A percentile compares a stretch with the other conserved stretches of the same genome.
Evolutionary conservation across 2,113 vertebrate genomes (phyloP).

Genomic region (Dendropsophus ebraccatus): DNA sequence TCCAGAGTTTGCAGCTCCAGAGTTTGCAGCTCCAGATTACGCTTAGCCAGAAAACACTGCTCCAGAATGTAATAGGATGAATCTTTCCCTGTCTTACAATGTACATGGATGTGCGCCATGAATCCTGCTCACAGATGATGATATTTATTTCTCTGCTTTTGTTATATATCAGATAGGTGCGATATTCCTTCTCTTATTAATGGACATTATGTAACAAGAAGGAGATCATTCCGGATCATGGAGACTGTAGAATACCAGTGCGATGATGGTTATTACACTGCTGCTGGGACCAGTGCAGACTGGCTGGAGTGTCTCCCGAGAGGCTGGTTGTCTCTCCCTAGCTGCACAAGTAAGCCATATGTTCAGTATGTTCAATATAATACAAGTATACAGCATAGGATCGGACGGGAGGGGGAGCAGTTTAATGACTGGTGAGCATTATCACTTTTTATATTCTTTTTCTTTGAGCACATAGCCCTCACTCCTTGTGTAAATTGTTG

Average conservation of each 20-base stretch:
- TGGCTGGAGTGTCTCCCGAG: conserved; percentile 54
- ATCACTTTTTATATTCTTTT: no score
- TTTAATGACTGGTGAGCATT: no score
- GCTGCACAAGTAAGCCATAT: conserved; percentile 70
- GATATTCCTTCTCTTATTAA: conserved; percentile 64
- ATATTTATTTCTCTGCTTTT: conserved; percentile 3
- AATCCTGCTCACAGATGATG: no score
- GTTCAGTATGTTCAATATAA: background rate
- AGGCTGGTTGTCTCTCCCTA: conserved; percentile 69
- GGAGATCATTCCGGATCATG: conserved; percentile 55
- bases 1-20: no score
- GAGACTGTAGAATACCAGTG: conserved; percentile 66
- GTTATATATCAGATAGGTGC: conserved; percentile 66
- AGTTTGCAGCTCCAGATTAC: no score
- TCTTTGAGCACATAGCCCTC: no score
- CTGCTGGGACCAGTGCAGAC: conserved; percentile 59
- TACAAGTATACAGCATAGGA: background rate
- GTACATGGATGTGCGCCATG: no score
- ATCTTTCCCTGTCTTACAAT: no score
- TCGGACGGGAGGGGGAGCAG: no score
- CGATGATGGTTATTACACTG: conserved; percentile 60
- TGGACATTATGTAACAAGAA: conserved; percentile 66
- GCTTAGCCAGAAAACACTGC: no score
- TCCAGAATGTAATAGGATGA: no score
- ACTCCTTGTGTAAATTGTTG: no score